phyloP scores from a whole-genome alignment of 2,113 vertebrate species.

The Callaeas wilsoni region DNA sequence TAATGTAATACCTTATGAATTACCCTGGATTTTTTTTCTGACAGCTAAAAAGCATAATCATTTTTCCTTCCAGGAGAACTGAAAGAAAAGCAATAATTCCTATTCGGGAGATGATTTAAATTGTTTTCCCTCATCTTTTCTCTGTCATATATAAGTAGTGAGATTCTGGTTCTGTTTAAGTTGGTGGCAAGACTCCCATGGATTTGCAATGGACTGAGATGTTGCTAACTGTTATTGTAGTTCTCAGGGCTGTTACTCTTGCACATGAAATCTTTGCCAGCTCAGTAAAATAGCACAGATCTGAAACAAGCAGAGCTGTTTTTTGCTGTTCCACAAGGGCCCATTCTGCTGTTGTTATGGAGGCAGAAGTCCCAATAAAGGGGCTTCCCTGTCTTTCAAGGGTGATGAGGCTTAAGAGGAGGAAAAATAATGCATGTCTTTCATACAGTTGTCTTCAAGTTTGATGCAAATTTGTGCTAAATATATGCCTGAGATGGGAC shows the following conservation, averaged over 20 bases:
- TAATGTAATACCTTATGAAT: constrained; percentile 81
- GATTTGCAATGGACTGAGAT: background rate
- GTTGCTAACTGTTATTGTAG: background rate
- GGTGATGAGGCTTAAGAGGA: background rate
- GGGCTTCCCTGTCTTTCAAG: background rate
- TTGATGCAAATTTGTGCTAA: background rate
- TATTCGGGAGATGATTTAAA: constrained; percentile 69
- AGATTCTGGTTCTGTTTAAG: background rate
- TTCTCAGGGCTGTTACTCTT: background rate
- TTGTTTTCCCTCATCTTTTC: constrained; percentile 60
- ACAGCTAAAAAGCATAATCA: constrained; percentile 80
- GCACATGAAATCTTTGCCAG: background rate
- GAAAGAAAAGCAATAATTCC: constrained; percentile 70
- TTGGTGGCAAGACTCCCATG: background rate
- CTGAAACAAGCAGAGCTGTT: background rate
- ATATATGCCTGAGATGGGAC: background rate
- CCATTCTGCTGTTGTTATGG: background rate
- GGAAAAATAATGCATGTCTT: background rate
- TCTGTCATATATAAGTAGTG: constrained; percentile 35
- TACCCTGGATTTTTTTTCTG: constrained; percentile 69
- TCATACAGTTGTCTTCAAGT: background rate
- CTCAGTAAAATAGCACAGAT: constrained; percentile 22
- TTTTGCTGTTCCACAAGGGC: background rate
- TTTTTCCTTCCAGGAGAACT: constrained; percentile 71
- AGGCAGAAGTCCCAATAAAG: background rate